Conservation (phyloP, 1,140 invertebrate species). For the Leptopilina clavipes region DNA sequence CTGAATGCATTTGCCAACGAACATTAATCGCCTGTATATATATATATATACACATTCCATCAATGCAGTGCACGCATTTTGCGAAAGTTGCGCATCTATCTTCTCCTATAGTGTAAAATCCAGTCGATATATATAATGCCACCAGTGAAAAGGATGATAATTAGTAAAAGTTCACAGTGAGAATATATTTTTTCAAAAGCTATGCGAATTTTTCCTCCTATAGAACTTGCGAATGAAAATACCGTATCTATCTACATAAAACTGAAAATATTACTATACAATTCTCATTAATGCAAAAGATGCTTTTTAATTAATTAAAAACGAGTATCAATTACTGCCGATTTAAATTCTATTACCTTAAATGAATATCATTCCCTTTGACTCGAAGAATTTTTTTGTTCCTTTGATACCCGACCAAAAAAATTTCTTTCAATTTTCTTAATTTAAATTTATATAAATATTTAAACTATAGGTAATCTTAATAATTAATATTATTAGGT, state of each 20-base stretch:
- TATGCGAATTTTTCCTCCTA: neutral
- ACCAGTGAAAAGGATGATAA: conserved; percentile 1
- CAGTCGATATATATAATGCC: neutral
- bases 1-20: conserved; percentile 15
- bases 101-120: neutral
- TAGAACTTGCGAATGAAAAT: neutral
- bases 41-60: neutral
- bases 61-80: conserved; percentile 25
- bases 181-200: neutral
- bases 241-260: neutral
- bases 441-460: no score
- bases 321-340: no score
- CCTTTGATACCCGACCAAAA: no score
- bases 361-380: no score
- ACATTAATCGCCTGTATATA: conserved; percentile 12
- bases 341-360: no score
- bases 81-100: conserved; percentile 7
- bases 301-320: no score
- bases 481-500: no score
- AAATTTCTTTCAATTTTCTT: no score
- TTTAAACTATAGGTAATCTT: no score
- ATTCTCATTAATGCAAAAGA: no score
- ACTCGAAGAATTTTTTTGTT: no score
- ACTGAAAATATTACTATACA: no score
- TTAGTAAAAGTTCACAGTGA: neutral